Evolutionary conservation across 2,113 vertebrate genomes (phyloP).

Genomic region (Sturnus vulgaris): DNA sequence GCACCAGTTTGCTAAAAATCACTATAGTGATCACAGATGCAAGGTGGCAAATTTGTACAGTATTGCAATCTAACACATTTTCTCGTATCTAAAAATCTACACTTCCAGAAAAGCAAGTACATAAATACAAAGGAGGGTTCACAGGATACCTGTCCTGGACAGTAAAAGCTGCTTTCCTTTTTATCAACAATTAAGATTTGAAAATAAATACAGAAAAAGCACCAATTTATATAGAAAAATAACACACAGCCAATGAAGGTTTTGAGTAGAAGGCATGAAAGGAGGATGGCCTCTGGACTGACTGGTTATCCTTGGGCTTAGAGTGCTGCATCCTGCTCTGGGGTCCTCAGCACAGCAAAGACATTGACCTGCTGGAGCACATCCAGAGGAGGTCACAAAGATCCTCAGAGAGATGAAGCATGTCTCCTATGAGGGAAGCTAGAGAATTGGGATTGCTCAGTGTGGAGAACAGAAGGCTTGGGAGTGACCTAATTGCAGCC

Average conservation of each 20-base stretch:
- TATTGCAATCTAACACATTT: neutral
- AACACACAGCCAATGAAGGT: neutral
- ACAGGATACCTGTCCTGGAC: neutral
- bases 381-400: neutral
- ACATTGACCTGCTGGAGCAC: neutral
- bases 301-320: neutral
- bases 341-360: neutral
- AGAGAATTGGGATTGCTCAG: neutral
- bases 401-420: neutral
- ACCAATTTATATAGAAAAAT: neutral
- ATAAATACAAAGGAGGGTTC: neutral
- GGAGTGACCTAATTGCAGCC: neutral
- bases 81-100: neutral
- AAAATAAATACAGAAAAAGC: neutral
- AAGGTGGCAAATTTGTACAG: neutral
- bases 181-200: neutral
- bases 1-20: neutral
- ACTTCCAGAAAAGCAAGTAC: neutral
- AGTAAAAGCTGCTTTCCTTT: neutral
- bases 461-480: neutral
- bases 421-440: neutral
- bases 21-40: neutral
- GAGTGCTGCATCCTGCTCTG: neutral
- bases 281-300: neutral
- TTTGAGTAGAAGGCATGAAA: neutral